Percentiles rank a stretch among this genome's conserved stretches.
Conservation (phyloP, 2,113 vertebrate species). For the Chascanopsetta lugubris region DNA sequence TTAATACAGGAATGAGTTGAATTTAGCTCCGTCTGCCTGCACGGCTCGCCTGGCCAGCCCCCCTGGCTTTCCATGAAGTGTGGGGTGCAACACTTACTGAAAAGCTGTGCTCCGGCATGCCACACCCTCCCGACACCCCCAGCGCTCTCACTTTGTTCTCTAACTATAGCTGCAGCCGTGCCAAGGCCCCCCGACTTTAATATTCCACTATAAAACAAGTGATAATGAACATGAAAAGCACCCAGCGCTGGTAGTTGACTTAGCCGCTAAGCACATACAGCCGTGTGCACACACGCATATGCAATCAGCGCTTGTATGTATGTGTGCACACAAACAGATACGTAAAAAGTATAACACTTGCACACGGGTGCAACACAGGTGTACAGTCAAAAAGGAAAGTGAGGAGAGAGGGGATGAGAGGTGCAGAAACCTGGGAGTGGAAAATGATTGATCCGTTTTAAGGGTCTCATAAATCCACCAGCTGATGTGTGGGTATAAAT, state of each 20-base stretch:
- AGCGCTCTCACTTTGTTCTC: slow-evolving; percentile 79
- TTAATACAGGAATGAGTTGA: slow-evolving; percentile 87
- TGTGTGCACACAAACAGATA: slow-evolving; percentile 40
- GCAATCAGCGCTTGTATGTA: slow-evolving; percentile 39
- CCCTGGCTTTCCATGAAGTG: slow-evolving; percentile 80
- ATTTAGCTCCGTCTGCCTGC: slow-evolving; percentile 83
- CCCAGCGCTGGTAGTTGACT: slow-evolving; percentile 65
- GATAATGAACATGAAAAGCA: slow-evolving; percentile 79
- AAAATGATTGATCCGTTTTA: slow-evolving; percentile 80
- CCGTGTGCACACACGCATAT: slow-evolving; percentile 31
- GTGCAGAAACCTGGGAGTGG: slow-evolving; percentile 69
- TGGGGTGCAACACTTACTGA: slow-evolving; percentile 78
- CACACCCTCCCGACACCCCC: slow-evolving; percentile 72
- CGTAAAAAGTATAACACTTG: slow-evolving; percentile 36
- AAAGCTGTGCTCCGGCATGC: slow-evolving; percentile 76
- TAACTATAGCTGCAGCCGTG: slow-evolving; percentile 81
- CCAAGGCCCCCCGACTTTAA: slow-evolving; percentile 79
- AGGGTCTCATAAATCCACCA: slow-evolving; percentile 74
- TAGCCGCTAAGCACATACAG: slow-evolving; percentile 63
- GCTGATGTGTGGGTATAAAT: slow-evolving; percentile 76
- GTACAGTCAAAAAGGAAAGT: slow-evolving; percentile 66
- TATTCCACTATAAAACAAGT: slow-evolving; percentile 84
- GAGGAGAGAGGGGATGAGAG: slow-evolving; percentile 69
- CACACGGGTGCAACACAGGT: slow-evolving; percentile 42
- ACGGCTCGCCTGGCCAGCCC: slow-evolving; percentile 60